Evolutionary conservation across 92 coral and sea anemone species (phyloP).

Genomic region (Siderastrea radians): DNA sequence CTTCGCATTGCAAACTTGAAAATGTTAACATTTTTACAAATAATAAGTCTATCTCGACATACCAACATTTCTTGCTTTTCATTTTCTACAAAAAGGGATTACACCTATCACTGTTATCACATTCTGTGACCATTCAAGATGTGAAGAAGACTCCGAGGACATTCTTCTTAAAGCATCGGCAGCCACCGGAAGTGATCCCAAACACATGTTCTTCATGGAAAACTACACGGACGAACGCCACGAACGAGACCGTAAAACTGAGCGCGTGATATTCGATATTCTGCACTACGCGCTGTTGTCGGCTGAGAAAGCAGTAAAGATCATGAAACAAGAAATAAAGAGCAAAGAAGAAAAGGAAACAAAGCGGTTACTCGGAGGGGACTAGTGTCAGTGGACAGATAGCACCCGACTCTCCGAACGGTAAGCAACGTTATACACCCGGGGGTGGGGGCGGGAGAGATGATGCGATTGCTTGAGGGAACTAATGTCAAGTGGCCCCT

Average conservation of each 20-base stretch:
- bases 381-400: conserved; percentile 13
- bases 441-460: no score
- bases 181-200: conserved; percentile 75
- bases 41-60: no score
- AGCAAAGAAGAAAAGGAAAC: conserved; percentile 30
- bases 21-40: no score
- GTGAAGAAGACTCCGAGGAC: conserved; percentile 14
- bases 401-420: conserved; percentile 35
- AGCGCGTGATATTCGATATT: conserved; percentile 68
- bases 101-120: conserved; percentile 77
- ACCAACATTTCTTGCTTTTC: neutral
- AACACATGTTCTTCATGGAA: conserved; percentile 69
- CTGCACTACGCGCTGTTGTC: conserved; percentile 64
- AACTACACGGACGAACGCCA: conserved; percentile 69
- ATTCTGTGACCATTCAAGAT: conserved; percentile 51
- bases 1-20: no score
- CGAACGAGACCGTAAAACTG: conserved; percentile 59
- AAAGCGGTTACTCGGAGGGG: conserved; percentile 10
- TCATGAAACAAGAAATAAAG: conserved; percentile 58
- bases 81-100: conserved; percentile 33
- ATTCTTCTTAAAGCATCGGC: conserved; percentile 65
- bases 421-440: no score
- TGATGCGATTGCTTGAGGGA: no score
- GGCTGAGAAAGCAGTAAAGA: conserved; percentile 70
- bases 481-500: no score